Conservation (phyloP, 2,797 vertebrate species). For the Coracias cyanogaster region DNA sequence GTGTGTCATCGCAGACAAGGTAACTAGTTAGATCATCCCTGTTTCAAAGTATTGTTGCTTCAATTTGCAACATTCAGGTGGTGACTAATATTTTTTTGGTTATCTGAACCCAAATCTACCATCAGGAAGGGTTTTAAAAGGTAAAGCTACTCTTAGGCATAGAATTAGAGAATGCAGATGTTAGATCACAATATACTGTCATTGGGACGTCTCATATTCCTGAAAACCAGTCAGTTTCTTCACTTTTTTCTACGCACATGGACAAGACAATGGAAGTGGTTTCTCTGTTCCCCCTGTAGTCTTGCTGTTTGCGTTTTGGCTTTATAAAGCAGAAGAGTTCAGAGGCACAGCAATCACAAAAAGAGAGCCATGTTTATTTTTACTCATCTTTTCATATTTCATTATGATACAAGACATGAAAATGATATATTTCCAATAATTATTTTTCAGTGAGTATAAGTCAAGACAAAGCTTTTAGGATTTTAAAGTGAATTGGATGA, state of each 20-base stretch:
- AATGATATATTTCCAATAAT: background rate
- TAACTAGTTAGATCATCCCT: background rate
- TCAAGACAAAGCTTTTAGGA: background rate
- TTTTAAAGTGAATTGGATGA: background rate
- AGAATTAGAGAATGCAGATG: background rate
- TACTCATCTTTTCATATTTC: background rate
- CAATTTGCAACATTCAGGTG: background rate
- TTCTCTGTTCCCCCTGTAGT: background rate
- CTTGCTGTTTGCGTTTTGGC: background rate
- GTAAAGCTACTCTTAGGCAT: background rate
- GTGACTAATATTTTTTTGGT: background rate
- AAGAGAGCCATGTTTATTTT: background rate
- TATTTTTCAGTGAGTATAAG: background rate
- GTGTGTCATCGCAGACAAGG: background rate
- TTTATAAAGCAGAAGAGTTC: background rate
- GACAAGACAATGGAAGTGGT: background rate
- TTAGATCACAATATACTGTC: fast-evolving
- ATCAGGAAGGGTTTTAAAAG: background rate
- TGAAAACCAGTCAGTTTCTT: background rate
- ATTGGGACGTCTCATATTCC: background rate
- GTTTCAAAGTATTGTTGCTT: background rate
- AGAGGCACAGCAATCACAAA: background rate
- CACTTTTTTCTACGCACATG: background rate
- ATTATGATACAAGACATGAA: background rate
- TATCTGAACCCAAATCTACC: background rate